These are phyloP conservation scores for Austrofundulus limnaeus DNA, from an alignment of 2,113 vertebrate species.

Conservation along the genomic window DNA sequence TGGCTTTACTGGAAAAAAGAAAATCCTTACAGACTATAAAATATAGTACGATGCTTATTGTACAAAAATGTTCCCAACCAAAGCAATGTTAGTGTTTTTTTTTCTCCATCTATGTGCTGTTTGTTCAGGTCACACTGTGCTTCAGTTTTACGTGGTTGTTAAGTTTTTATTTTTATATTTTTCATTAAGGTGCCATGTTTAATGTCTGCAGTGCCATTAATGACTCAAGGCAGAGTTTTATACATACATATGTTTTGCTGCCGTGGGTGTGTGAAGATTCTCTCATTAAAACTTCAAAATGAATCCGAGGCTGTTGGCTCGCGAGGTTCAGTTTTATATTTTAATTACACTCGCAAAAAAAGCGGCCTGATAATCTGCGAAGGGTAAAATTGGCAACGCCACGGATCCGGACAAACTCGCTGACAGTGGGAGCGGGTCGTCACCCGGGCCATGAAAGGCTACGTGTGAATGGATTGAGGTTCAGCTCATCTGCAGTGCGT, in stretches of 20 bases:
- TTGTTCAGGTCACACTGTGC: constrained; percentile 26
- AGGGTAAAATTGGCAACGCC: constrained; percentile 11
- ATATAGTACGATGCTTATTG: constrained; percentile 8
- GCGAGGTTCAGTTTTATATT: constrained; percentile 25
- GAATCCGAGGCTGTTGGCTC: constrained; percentile 37
- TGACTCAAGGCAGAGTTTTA: constrained; percentile 51
- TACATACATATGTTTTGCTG: constrained; percentile 65
- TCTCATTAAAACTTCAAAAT: constrained; percentile 43
- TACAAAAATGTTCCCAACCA: neutral
- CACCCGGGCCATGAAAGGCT: constrained; percentile 29
- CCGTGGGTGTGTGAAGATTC: constrained; percentile 29
- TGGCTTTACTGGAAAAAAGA: too few relatives aligned
- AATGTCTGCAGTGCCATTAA: constrained; percentile 39
- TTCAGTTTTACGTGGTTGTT: constrained; percentile 20
- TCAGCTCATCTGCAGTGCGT: constrained; percentile 75
- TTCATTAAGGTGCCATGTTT: constrained; percentile 47
- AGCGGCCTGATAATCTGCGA: constrained; percentile 11
- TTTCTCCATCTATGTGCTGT: constrained; percentile 41
- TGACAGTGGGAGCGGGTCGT: constrained; percentile 21
- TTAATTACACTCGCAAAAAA: constrained; percentile 25
- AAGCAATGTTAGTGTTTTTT: constrained; percentile 13
- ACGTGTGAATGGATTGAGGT: constrained; percentile 62
- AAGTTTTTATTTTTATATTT: neutral
- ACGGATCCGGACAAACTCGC: constrained; percentile 5
- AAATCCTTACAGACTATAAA: constrained; percentile 19